Percentiles rank a stretch among this genome's conserved stretches.
Conservation (phyloP, 1,140 invertebrate species). For the Tetramorium parvispinum region DNA sequence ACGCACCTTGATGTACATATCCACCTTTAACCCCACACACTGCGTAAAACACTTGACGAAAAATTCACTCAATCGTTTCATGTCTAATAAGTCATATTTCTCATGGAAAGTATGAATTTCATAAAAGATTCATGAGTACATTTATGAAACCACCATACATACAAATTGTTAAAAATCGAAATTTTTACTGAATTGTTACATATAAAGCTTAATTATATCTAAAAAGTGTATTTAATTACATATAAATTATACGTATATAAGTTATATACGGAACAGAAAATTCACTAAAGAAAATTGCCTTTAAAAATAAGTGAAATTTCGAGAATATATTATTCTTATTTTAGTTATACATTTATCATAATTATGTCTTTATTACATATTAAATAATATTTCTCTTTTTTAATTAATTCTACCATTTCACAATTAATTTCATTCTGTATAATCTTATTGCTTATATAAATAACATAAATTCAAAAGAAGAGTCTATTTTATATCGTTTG, state of each 20-base stretch:
- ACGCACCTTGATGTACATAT: conserved; percentile 12
- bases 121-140: not conserved
- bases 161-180: not conserved
- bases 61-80: not conserved
- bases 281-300: not conserved
- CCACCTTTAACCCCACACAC: conserved; percentile 19
- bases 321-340: not conserved
- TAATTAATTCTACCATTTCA: not conserved
- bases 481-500: not conserved
- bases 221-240: not conserved
- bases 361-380: not conserved
- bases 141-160: too few species aligned
- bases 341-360: not conserved
- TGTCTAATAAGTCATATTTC: not conserved
- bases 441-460: not conserved
- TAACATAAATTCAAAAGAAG: not conserved
- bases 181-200: not conserved
- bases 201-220: not conserved
- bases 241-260: not conserved
- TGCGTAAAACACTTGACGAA: not conserved
- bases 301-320: not conserved
- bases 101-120: not conserved
- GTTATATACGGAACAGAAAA: not conserved
- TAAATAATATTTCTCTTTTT: not conserved
- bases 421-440: not conserved